Evolutionary conservation across 2,888 invertebrate genomes (phyloP).

Genomic region (Drosophila kanekoi): DNA sequence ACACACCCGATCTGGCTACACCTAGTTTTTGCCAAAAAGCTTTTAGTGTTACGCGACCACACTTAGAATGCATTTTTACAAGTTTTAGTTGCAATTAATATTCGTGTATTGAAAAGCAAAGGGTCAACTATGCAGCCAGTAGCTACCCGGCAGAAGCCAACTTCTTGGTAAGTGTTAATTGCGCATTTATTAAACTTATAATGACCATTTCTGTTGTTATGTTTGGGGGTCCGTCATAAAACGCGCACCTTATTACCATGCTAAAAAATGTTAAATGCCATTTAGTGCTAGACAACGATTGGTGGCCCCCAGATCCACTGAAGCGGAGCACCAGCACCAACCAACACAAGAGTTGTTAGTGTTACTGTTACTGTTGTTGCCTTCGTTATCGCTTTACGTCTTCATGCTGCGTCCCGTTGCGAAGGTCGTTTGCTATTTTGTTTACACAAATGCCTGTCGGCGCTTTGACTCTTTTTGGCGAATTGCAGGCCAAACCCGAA

Average conservation of each 20-base stretch:
- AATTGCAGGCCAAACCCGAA: conserved; percentile 43
- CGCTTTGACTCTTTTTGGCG: conserved; percentile 21
- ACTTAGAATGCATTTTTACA: conserved; percentile 5
- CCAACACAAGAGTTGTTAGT: conserved; percentile 11
- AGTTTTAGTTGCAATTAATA: not conserved
- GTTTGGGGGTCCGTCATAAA: conserved; percentile 49
- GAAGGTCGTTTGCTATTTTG: conserved; percentile 53
- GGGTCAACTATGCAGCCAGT: not conserved
- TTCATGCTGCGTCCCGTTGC: conserved; percentile 61
- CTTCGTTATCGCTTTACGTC: conserved; percentile 44
- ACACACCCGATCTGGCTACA: conserved; percentile 10
- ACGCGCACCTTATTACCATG: conserved; percentile 61
- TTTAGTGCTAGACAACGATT: conserved; percentile 40
- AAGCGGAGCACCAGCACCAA: conserved; percentile 43
- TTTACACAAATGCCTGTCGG: conserved; percentile 41
- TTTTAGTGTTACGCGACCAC: not conserved
- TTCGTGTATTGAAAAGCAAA: not conserved
- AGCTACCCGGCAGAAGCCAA: not conserved
- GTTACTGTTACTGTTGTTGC: conserved; percentile 22
- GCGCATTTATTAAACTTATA: conserved; percentile 59
- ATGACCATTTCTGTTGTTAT: conserved; percentile 43
- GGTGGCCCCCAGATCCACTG: conserved; percentile 58
- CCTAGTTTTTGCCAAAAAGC: not conserved
- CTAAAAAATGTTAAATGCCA: conserved; percentile 58
- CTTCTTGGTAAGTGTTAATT: conserved; percentile 60